A percentile compares a stretch with the other conserved stretches of the same genome.
phyloP scores from a whole-genome alignment of 2,888 invertebrate genomes.

The Drosophila quinaria region DNA sequence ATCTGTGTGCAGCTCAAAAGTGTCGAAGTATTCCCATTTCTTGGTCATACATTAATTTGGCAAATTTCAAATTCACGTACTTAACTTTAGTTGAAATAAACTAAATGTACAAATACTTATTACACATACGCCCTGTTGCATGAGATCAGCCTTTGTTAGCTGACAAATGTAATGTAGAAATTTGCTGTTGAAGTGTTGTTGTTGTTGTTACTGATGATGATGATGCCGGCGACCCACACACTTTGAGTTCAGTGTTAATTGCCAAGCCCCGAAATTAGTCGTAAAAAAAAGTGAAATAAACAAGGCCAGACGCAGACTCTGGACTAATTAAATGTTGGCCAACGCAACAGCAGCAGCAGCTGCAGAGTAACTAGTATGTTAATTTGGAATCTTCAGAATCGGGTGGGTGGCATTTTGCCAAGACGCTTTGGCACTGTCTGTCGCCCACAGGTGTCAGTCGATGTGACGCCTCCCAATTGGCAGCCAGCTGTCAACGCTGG shows the following conservation, averaged over 20 bases:
- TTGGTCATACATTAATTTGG: too few species aligned
- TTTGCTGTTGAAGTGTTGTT: conserved; percentile 17
- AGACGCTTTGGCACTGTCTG: conserved; percentile 40
- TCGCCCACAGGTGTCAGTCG: conserved; percentile 72
- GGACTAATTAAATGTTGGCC: conserved; percentile 76
- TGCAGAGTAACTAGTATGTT: conserved; percentile 49
- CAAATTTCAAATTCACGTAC: too few species aligned
- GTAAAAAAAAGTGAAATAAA: conserved; percentile 38
- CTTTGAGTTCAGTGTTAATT: conserved; percentile 74
- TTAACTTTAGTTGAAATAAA: background rate
- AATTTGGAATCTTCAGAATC: conserved; percentile 41
- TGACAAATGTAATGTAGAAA: conserved; percentile 33
- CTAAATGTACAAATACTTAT: conserved; percentile 25
- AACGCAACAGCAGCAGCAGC: conserved; percentile 47
- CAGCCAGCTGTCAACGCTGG: conserved; percentile 67
- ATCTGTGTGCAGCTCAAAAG: too few species aligned
- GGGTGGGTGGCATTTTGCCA: conserved; percentile 28
- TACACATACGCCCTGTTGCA: conserved; percentile 65
- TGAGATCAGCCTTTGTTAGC: conserved; percentile 52
- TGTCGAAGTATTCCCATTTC: too few species aligned
- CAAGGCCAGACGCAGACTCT: conserved; percentile 70
- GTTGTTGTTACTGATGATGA: conserved; percentile 37
- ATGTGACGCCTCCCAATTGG: conserved; percentile 60
- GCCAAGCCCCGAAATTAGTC: conserved; percentile 65
- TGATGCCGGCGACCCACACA: conserved; percentile 64